Evolutionary conservation across 2,888 invertebrate species (phyloP).

Genomic region (Drosophila longiperda): DNA sequence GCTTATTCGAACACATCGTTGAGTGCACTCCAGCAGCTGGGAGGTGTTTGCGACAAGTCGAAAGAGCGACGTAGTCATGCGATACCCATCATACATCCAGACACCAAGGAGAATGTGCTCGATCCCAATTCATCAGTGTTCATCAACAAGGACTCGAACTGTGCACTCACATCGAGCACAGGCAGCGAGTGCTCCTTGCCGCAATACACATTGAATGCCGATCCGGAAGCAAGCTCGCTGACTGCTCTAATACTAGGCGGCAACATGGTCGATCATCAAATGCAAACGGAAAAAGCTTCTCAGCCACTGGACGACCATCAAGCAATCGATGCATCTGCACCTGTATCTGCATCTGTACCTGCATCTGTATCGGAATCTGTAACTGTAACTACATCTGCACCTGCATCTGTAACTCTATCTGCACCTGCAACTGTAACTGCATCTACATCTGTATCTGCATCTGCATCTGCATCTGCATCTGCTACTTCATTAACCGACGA

Average conservation of each 20-base stretch:
- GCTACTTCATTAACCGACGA: constrained; percentile 49
- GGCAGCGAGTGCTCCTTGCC: constrained; percentile 53
- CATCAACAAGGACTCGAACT: constrained; percentile 59
- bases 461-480: background rate
- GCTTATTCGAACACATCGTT: constrained; percentile 45
- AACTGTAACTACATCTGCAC: background rate
- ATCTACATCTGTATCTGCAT: background rate
- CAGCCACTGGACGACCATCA: background rate
- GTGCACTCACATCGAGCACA: constrained; percentile 56
- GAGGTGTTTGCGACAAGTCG: constrained; percentile 43
- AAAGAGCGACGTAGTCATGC: constrained; percentile 80
- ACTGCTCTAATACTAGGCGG: constrained; percentile 34
- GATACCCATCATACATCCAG: constrained; percentile 83
- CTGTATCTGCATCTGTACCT: background rate
- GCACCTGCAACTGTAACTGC: constrained; percentile 6
- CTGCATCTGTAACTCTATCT: background rate
- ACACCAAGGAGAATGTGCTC: constrained; percentile 79
- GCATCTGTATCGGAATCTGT: background rate
- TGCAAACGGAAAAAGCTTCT: constrained; percentile 64
- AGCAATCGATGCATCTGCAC: background rate
- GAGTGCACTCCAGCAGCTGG: constrained; percentile 11
- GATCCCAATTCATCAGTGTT: constrained; percentile 70
- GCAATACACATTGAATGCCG: constrained; percentile 38
- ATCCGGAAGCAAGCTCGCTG: constrained; percentile 22
- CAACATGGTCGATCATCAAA: constrained; percentile 68